Evolutionary conservation across 2,888 invertebrate genomes (phyloP).

Genomic region (Keiferia lycopersicella): DNA sequence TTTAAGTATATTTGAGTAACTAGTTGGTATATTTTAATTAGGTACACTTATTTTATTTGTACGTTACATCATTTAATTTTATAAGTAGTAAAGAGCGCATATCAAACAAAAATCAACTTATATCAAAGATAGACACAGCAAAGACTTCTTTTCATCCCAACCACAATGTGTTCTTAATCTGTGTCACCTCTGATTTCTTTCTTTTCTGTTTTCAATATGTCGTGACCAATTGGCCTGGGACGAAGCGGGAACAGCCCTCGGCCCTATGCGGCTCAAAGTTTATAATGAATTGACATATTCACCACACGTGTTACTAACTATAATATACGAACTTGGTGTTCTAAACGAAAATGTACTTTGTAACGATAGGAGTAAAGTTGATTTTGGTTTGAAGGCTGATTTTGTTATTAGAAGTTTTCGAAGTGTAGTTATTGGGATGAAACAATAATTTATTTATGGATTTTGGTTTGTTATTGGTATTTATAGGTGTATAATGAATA

Average conservation of each 20-base stretch:
- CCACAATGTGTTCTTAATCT: conserved; percentile 20
- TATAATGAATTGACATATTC: conserved; percentile 81
- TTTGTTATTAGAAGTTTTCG: conserved; percentile 20
- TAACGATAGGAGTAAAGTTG: not conserved
- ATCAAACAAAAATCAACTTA: not conserved
- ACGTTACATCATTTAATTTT: too few relatives aligned
- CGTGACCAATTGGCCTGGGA: conserved; percentile 16
- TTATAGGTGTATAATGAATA: not conserved
- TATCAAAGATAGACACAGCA: conserved; percentile 9
- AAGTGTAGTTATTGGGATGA: conserved; percentile 19
- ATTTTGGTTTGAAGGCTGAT: not conserved
- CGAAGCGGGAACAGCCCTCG: conserved; percentile 21
- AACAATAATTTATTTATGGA: conserved; percentile 17
- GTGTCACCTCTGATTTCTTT: conserved; percentile 14
- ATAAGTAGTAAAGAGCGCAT: too few relatives aligned
- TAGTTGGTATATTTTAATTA: too few relatives aligned
- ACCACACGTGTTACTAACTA: conserved; percentile 63
- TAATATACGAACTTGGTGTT: not conserved
- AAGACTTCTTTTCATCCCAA: conserved; percentile 16
- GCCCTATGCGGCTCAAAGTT: conserved; percentile 66
- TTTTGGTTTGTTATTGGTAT: conserved; percentile 4
- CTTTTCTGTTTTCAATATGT: conserved; percentile 17
- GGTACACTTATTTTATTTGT: too few relatives aligned
- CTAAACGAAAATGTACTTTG: conserved; percentile 4
- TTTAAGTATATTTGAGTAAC: too few relatives aligned